Percentiles rank a stretch among this genome's conserved stretches.
phyloP scores from a whole-genome alignment of 2,113 vertebrate species.

The Tragelaphus imberbis region DNA sequence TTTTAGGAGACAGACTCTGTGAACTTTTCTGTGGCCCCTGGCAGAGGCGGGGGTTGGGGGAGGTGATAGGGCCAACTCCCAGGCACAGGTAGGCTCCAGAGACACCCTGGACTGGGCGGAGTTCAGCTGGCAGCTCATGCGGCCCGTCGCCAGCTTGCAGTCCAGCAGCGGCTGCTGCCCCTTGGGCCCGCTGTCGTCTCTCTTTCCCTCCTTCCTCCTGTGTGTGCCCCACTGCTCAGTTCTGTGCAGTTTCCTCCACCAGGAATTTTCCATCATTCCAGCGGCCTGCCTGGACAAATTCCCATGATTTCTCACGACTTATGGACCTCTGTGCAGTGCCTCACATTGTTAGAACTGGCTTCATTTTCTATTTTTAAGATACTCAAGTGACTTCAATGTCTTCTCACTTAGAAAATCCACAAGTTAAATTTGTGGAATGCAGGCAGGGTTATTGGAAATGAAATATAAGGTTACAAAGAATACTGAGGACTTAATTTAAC shows the following conservation, averaged over 20 bases:
- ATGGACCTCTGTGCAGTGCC: background rate
- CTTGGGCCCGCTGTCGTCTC: background rate
- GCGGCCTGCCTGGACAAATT: background rate
- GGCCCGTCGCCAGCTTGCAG: background rate
- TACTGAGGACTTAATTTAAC: background rate
- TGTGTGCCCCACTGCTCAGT: background rate
- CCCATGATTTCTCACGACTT: background rate
- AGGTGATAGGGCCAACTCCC: background rate
- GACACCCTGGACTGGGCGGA: background rate
- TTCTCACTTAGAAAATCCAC: background rate
- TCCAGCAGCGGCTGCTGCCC: background rate
- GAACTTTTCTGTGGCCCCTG: background rate
- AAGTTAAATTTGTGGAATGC: background rate
- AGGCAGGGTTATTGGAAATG: background rate
- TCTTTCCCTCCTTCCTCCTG: background rate
- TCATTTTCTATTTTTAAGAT: background rate
- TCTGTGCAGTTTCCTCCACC: background rate
- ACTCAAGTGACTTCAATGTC: background rate
- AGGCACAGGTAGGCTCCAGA: background rate
- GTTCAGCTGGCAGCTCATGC: background rate
- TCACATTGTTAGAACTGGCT: background rate
- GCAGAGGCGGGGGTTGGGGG: rapidly evolving
- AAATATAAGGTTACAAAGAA: background rate
- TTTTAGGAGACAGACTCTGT: background rate
- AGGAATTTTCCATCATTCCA: background rate